A percentile compares a stretch with the other conserved stretches of the same genome.
Conservation (phyloP, 2,888 invertebrate species). For the Sinohyriopsis cumingii region DNA sequence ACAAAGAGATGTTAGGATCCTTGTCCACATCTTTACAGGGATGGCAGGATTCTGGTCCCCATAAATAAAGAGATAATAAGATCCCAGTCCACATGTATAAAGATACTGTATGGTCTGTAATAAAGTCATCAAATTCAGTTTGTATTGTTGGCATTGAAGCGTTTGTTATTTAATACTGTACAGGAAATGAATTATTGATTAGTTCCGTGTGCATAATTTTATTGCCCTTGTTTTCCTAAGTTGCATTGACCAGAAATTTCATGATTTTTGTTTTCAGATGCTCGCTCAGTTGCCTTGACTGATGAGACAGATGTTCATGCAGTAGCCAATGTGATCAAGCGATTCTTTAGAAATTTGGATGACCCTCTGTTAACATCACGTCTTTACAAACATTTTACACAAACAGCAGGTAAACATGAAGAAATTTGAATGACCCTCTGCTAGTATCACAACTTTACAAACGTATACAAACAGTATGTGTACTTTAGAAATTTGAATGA, state of each 20-base stretch:
- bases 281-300: slow-evolving; percentile 87
- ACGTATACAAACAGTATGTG: slow-evolving; percentile 77
- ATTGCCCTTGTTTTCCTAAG: background rate
- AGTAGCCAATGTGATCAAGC: slow-evolving; percentile 88
- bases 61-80: too few species aligned
- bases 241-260: background rate
- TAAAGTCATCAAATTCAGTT: too few species aligned
- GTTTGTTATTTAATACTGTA: too few species aligned
- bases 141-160: too few species aligned
- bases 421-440: slow-evolving; percentile 86
- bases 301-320: slow-evolving; percentile 88
- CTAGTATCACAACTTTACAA: slow-evolving; percentile 82
- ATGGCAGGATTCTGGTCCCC: too few species aligned
- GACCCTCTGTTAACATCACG: slow-evolving; percentile 86
- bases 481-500: slow-evolving; percentile 81
- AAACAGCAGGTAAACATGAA: slow-evolving; percentile 75
- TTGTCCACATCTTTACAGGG: too few species aligned
- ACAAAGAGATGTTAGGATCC: too few species aligned
- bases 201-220: background rate
- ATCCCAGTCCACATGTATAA: too few species aligned
- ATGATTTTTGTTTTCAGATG: slow-evolving; percentile 73
- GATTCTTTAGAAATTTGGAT: slow-evolving; percentile 91
- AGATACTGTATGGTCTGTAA: too few species aligned
- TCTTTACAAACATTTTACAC: slow-evolving; percentile 78
- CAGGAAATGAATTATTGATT: too few species aligned